Evolutionary conservation across 2,888 invertebrate genomes (phyloP), one percentile per base, ranked within the genome.

Genomic region (Epistrophe grossulariae): DNA sequence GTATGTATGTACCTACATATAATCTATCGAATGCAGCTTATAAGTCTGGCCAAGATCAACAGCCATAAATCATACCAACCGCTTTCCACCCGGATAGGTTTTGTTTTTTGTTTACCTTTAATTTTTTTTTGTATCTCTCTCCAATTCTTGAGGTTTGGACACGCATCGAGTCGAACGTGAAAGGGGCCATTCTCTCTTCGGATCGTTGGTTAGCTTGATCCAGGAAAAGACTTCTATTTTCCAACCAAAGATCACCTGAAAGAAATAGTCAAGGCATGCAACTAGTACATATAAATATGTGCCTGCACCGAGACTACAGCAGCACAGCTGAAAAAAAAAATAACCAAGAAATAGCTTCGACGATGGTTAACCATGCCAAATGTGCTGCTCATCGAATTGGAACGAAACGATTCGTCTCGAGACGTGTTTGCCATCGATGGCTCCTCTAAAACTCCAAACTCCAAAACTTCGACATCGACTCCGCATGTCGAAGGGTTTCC

Each of bases 391-490:
- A 91, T 90, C 91, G 91, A 91, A 91, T 91, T 91, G 91, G 91
- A 91, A 91, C 91, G 91, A 91, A 91, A 88, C 90, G 91, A 91
- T 91, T 91, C 91, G 90, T 83, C 87, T 83, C 76, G 87, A 76
- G 87, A 87, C 85, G 79, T 87, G 85, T 85, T 82, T 57, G 48
- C 77, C 68, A 57, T 59, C 68, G 59, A 59, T 71, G 70, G 59
- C 70, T 60, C 45, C 62, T 64, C 66, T 35, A 7, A 9, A 35
- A 31, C 31, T 31, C 10, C 24, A 38, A 68, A 52, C 48, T 64
- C 45, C 60, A 28, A 48, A n/a, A 68, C 48, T 35, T 59, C 72
- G 72, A 78, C 57, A 40, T 24, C 19, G 59, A 35, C 40, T 68
- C 31, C 40, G 52, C 70, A 78, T 70, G 78, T 81, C 64, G 85